Evolutionary conservation across 2,888 invertebrate genomes (phyloP).

Genomic region (Drosophila mulleri): DNA sequence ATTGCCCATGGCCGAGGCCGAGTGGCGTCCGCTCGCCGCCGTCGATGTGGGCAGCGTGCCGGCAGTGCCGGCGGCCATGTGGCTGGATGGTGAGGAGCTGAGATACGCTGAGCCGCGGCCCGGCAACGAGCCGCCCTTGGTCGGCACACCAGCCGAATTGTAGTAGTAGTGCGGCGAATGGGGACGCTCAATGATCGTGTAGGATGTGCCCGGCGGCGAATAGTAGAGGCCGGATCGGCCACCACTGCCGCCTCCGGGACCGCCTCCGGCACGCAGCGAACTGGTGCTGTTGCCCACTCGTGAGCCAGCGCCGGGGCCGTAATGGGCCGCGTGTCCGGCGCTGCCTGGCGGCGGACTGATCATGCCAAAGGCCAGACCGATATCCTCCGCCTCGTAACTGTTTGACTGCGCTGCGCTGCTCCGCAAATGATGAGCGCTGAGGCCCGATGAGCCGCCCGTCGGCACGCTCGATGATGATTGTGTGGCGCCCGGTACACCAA

Average conservation of each 20-base stretch:
- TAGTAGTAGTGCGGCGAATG: conserved; percentile 88
- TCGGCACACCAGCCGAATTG: conserved; percentile 85
- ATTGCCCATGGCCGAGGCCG: conserved; percentile 77
- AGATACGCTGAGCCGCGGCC: conserved; percentile 89
- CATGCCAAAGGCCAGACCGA: conserved; percentile 81
- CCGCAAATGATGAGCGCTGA: conserved; percentile 81
- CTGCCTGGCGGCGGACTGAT: conserved; percentile 81
- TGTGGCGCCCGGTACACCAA: conserved; percentile 56
- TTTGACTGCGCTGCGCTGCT: conserved; percentile 78
- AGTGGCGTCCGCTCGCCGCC: conserved; percentile 86
- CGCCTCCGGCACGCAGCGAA: conserved; percentile 85
- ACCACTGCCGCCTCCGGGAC: conserved; percentile 84
- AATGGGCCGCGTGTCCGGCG: conserved; percentile 56
- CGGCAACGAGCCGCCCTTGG: conserved; percentile 84
- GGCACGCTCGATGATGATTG: conserved; percentile 82
- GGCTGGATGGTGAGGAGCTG: conserved; percentile 88
- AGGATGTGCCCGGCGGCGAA: conserved; percentile 95
- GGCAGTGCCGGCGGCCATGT: conserved; percentile 85
- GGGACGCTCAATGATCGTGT: conserved; percentile 94
- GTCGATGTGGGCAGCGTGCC: conserved; percentile 84
- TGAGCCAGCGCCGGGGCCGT: conserved; percentile 51
- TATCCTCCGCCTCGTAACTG: conserved; percentile 85
- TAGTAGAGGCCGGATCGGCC: conserved; percentile 91
- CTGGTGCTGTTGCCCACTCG: conserved; percentile 85
- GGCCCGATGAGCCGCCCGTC: conserved; percentile 81